These are phyloP conservation scores for Platanista minor DNA, from an alignment of 2,113 vertebrate species.

Conservation along the genomic window DNA sequence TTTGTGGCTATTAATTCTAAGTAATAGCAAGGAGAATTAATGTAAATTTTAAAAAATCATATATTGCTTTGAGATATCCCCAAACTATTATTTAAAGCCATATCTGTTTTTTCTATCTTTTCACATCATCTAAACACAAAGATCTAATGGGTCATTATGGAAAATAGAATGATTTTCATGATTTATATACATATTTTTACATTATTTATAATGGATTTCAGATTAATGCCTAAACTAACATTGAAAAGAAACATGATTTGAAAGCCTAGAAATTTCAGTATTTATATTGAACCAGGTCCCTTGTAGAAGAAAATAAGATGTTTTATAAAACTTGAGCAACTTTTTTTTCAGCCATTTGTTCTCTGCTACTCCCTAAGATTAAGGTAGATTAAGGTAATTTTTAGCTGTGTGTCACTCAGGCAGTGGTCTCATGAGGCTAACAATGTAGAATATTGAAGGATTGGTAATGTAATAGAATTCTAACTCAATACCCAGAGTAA, in stretches of 20 bases:
- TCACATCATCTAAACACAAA: not conserved
- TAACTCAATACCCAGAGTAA: not conserved
- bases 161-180: slow-evolving; percentile 13
- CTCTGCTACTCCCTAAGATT: not conserved
- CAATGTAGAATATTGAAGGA: not conserved
- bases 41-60: not conserved
- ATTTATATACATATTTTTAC: not conserved
- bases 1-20: not conserved
- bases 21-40: not conserved
- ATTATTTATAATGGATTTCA: not conserved
- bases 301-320: not conserved
- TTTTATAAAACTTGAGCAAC: not conserved
- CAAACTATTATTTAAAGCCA: not conserved
- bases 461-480: not conserved
- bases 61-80: not conserved
- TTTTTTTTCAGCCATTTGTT: not conserved
- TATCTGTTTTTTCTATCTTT: not conserved
- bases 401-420: not conserved
- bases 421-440: not conserved
- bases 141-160: not conserved
- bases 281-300: not conserved
- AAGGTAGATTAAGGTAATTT: not conserved
- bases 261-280: not conserved
- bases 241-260: slow-evolving; percentile 1
- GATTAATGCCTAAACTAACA: not conserved